These are phyloP conservation scores for Bathybates hornii DNA, from an alignment of 2,113 vertebrate species.

Conservation along the genomic window DNA sequence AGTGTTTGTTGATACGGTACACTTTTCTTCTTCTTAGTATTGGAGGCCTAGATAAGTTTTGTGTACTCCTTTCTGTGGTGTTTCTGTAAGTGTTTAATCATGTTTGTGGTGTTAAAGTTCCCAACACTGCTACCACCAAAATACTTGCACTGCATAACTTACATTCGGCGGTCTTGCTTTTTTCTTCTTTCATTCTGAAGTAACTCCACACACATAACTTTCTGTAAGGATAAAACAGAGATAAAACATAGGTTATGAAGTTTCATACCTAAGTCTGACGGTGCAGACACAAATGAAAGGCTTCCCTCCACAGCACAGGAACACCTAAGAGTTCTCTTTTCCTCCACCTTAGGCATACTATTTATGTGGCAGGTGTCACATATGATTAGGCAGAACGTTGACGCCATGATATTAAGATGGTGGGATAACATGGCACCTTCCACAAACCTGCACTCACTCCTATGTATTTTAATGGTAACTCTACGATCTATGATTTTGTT, in stretches of 20 bases:
- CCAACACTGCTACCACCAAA: background rate
- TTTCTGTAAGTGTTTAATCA: background rate
- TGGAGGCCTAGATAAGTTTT: background rate
- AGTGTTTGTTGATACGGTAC: background rate
- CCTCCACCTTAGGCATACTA: background rate
- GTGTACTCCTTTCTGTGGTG: background rate
- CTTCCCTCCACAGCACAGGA: background rate
- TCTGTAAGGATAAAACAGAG: background rate
- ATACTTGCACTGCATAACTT: background rate
- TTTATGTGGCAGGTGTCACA: background rate
- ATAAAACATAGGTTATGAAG: background rate
- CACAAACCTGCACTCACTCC: background rate
- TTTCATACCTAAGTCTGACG: background rate
- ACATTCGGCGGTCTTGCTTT: background rate
- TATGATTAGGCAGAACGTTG: background rate
- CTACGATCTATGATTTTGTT: background rate
- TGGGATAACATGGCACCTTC: background rate
- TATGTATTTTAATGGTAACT: background rate
- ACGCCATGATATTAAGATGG: background rate
- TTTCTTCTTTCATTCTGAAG: background rate
- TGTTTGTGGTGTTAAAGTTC: background rate
- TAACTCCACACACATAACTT: background rate
- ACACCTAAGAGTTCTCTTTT: background rate
- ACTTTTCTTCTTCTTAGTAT: background rate
- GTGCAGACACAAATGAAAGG: background rate